Conservation (phyloP, 2,797 vertebrate genomes). For the Limosa lapponica region DNA sequence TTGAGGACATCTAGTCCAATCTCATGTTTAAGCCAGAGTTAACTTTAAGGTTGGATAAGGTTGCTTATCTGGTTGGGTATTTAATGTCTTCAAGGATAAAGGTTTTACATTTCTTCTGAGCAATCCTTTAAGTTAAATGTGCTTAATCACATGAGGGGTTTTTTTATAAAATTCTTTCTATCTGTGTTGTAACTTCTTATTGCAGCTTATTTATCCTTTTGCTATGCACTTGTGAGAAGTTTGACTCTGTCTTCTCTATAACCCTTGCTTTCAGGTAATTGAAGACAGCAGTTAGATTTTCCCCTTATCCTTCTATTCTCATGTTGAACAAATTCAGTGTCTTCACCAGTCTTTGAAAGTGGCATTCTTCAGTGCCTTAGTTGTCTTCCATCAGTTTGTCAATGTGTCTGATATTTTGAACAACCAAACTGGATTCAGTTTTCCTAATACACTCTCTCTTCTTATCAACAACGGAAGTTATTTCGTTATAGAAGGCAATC, state of each 20-base stretch:
- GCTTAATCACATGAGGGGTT: not conserved
- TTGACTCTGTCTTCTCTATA: not conserved
- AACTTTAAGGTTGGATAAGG: not conserved
- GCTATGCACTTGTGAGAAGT: not conserved
- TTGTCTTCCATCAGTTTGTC: not conserved
- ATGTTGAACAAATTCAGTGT: not conserved
- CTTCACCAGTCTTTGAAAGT: not conserved
- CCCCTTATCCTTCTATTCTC: not conserved
- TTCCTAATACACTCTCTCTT: not conserved
- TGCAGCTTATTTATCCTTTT: not conserved
- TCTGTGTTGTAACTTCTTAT: not conserved
- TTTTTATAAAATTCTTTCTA: not conserved
- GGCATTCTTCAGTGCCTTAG: not conserved
- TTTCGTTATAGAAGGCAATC: not conserved
- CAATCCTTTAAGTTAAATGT: not conserved
- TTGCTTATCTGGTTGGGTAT: not conserved
- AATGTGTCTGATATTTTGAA: not conserved
- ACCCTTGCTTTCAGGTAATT: not conserved
- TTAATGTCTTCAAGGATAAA: not conserved
- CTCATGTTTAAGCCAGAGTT: not conserved
- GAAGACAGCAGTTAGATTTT: not conserved
- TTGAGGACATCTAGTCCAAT: not conserved
- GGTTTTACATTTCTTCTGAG: not conserved
- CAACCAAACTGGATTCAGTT: not conserved
- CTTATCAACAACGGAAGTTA: not conserved